Evolutionary conservation across 2,113 vertebrate genomes (phyloP), one percentile per base, ranked within the genome.

Genomic region (Thermophis baileyi): DNA sequence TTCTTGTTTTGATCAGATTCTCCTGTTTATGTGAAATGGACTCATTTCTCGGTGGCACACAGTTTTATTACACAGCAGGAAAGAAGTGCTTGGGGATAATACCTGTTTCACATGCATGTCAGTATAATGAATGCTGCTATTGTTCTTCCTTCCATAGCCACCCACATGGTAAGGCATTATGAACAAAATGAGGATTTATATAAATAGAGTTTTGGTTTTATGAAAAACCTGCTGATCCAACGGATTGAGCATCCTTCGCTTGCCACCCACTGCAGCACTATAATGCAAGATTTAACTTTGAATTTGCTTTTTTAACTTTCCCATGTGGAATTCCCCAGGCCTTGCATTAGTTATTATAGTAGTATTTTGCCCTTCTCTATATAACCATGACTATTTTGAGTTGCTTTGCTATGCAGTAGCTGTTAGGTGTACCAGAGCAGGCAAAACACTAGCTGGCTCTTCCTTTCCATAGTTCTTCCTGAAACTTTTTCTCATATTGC

Each of bases 1-100:
- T 96, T 97, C 95, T 96, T 95, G 94, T 96, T 96, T 97, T 95
- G 96, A 97, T 97, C 92, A 87, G 94, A 94, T 96, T 96, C 94
- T 94, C 87, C 95, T 96, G 90, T 95, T 95, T 94, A 11, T 93
- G 90, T 93, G 94, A 89, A 97, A 96, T 94, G 92, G 92, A 92
- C 81, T 97, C 91, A 86, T 96, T 96, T 96, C 93, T 95, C 85
- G 88, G 24, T 60, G 92, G 85, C 89, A 30, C 55, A 95, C 3
- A 1, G 89, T 91, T 93, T 95, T 95, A 94, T 89, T 94, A 94
- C 95, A 50, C 27, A 16, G 89, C n/a, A 3, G 93, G 89, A n/a
- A 86, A 95, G 93, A 94, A 94, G 51, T 40, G 60, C 0, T 96
- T 93, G 96, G 94, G 88, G 88, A 87, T 96, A 94, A 91, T 93